Base-by-base conservation (phyloP, 2,797 vertebrate species). In the Pseudochirops cupreus region DNA sequence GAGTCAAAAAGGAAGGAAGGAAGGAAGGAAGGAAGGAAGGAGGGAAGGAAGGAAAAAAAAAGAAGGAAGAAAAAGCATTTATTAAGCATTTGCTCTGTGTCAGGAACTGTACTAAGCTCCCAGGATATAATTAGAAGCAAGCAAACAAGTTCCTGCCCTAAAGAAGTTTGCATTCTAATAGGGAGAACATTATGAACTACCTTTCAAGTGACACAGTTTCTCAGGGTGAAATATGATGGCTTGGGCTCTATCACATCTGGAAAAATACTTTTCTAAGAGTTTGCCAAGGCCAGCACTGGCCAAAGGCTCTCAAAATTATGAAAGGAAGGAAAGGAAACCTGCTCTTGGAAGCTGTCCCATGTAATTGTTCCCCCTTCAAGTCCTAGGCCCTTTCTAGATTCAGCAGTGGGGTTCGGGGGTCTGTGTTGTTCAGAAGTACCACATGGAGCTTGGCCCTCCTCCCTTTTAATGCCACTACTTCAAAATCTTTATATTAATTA, bases 371-470 rank as follows among this genome's bases (percentile, higher is more conserved):
- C 67, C 67, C n/a, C 67, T 46, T 82, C 67, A 87, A 87, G 24
- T 39, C 33, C 67, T 87, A 82, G 74, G 39, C 24, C 24, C 9
- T 87, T 46, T 87, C 74, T 46, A 26, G 1, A 0, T 13, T 46
- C 93, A 91, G 18, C 29, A 62, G 90, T 96, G 50, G 31, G 62
- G 54, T 39, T n/a, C 46, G 62, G 26, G 90, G 56, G 11, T 87
- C n/a, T 92, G 53, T 26, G 33, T 54, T 89, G 92, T 93, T 89
- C 92, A 92, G 90, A 93, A 55, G 50, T 59, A 55, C 28, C 74
- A 92, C 50, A 53, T 58, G 90, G 91, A 91, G 56, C 12, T n/a
- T 74, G 57, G 52, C 67, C 46, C 2, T 26, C 74, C 74, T 87
- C 31, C 21, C 39, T 2, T 50, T 87, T 87, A 50, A 87, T 82